Evolutionary conservation across 2,113 vertebrate species (phyloP), one percentile per base, ranked within the genome.

Genomic region (Tachuris rubrigastra): DNA sequence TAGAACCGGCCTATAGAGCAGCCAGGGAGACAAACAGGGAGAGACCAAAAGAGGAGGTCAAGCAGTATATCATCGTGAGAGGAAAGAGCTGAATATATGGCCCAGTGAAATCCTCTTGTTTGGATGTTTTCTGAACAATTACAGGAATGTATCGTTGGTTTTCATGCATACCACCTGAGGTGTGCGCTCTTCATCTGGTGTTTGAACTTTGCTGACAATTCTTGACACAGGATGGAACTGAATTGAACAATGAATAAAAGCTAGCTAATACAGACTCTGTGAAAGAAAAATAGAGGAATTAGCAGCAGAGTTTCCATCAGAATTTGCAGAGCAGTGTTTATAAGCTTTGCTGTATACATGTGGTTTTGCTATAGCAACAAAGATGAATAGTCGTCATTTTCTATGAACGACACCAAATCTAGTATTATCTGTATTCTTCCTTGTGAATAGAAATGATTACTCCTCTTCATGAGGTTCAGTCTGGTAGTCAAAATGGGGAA

Each of bases 341-440:
- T 74, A 59, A 71, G 27, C 67, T 95, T 88, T 92, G 72, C 67
- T 90, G 55, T 90, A 90, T 89, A 56, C 21, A 65, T 78, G 76
- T 68, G 75, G 60, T 67, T 93, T 96, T 95, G 56, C 93, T 87
- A 68, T 77, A 93, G 91, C 55, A 92, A 93, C 86, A 72, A 67
- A 92, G 37, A 74, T 59, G 73, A 95, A 55, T 14, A 86, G 63
- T 81, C 86, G 74, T 93, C 9, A 75, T 84, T 79, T 91, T 83
- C 90, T 94, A 42, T 15, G 50, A 53, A 46, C 37, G 44, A 6
- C n/a, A 75, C 9, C 35, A 90, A 69, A 85, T 88, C 65, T 59
- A 50, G 10, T 39, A 80, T 59, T 73, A 74, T 89, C 55, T 90
- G 27, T 41, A 73, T 73, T 46, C 46, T 90, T 79, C 42, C 46